A percentile compares a stretch with the other conserved stretches of the same genome.
Conservation (phyloP, 2,888 invertebrate genomes). For the Nowickia ferox region DNA sequence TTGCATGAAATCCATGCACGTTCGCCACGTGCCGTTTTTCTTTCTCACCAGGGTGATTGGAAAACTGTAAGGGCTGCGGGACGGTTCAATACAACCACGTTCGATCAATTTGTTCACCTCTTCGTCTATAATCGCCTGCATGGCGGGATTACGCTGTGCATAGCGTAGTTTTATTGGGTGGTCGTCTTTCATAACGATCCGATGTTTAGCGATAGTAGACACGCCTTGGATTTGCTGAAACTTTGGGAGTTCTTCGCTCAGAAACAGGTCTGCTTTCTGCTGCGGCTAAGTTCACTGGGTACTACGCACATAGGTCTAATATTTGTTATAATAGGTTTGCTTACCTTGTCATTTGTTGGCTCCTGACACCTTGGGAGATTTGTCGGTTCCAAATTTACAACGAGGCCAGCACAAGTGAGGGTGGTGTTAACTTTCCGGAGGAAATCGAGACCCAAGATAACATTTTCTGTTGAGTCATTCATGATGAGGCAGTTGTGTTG, state of each 20-base stretch:
- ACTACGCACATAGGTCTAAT: too few relatives aligned
- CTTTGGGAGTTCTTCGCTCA: neutral
- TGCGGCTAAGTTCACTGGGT: too few relatives aligned
- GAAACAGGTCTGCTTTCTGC: neutral
- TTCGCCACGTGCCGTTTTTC: conserved; percentile 54
- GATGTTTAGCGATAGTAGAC: neutral
- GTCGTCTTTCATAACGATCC: neutral
- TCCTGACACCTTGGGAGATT: too few relatives aligned
- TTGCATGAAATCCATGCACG: conserved; percentile 56
- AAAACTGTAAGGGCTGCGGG: neutral
- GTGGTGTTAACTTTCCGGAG: too few relatives aligned
- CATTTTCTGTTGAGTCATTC: too few relatives aligned
- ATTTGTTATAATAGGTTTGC: too few relatives aligned
- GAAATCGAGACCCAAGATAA: too few relatives aligned
- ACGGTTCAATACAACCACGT: neutral
- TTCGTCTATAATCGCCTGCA: neutral
- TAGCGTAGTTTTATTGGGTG: neutral
- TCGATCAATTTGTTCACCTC: neutral
- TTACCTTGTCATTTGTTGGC: too few relatives aligned
- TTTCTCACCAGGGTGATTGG: conserved; percentile 41
- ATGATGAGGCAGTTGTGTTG: too few relatives aligned
- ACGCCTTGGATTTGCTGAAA: neutral
- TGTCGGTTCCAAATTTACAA: too few relatives aligned
- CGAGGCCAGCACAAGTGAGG: too few relatives aligned
- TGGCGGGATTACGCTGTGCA: neutral